These are phyloP conservation scores for Bombus waltoni DNA, from an alignment of 1,140 invertebrate genomes.

Conservation along the genomic window DNA sequence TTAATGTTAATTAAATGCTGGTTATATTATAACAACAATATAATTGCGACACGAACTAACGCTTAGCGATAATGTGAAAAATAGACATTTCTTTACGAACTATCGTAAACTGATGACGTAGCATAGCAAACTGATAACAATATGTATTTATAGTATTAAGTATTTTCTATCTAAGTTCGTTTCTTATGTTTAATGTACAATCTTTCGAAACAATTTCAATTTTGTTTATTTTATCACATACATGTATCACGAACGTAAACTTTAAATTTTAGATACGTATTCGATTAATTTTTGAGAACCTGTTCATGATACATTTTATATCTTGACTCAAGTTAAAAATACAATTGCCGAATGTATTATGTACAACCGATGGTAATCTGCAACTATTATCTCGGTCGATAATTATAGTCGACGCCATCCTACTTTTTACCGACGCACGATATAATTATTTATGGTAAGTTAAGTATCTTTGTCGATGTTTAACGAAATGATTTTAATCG, in stretches of 20 bases:
- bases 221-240: not conserved
- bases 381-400: no score
- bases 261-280: not conserved
- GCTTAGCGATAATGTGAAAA: not conserved
- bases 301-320: not conserved
- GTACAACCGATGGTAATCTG: no score
- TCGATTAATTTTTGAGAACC: not conserved
- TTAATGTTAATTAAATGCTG: slow-evolving; percentile 6
- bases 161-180: no score
- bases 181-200: not conserved
- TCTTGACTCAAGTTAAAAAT: not conserved
- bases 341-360: no score
- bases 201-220: not conserved
- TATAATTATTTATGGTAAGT: no score
- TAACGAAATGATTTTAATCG: no score
- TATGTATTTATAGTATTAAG: not conserved
- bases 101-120: not conserved
- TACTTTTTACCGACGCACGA: no score
- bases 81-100: no score
- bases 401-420: no score
- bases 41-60: not conserved
- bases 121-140: not conserved
- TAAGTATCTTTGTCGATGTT: no score
- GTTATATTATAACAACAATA: not conserved
- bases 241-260: not conserved